A percentile compares a stretch with the other conserved stretches of the same genome.
Conservation (phyloP, 92 coral and sea anemone genomes). For the Epizoanthus fatuus region DNA sequence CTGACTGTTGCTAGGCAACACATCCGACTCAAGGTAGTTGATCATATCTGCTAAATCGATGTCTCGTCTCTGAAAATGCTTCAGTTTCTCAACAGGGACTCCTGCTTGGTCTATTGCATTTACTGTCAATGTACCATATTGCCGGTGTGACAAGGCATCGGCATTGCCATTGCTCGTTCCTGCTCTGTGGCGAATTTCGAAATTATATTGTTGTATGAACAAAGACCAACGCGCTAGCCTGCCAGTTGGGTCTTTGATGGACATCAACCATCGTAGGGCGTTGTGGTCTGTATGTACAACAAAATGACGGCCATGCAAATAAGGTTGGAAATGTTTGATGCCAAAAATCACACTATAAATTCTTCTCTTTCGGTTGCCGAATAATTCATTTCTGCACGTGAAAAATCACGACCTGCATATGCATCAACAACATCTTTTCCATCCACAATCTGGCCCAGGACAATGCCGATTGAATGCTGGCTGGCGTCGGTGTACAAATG, state of each 20-base stretch:
- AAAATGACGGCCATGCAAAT: constrained; percentile 40
- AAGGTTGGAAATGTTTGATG: constrained; percentile 43
- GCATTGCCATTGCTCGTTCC: constrained; percentile 49
- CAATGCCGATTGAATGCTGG: constrained; percentile 45
- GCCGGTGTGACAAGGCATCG: constrained; percentile 39
- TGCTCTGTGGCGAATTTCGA: constrained; percentile 39
- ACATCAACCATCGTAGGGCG: constrained; percentile 55
- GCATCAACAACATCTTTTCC: constrained; percentile 50
- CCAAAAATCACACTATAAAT: constrained; percentile 55
- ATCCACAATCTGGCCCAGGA: constrained; percentile 50
- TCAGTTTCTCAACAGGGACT: background rate
- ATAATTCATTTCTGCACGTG: constrained; percentile 52
- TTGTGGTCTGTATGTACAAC: constrained; percentile 61
- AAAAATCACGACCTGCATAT: constrained; percentile 63
- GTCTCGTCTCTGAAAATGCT: constrained; percentile 47
- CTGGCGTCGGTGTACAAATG: constrained; percentile 66
- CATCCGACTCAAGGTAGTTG: constrained; percentile 44
- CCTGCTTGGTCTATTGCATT: constrained; percentile 5
- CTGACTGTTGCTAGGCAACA: constrained; percentile 29
- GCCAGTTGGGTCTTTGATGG: constrained; percentile 55
- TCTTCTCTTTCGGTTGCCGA: constrained; percentile 61
- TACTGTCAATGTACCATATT: background rate
- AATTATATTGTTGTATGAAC: constrained; percentile 57
- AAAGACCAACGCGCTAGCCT: constrained; percentile 58
- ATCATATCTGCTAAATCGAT: constrained; percentile 16